Conservation (phyloP, 2,797 vertebrate genomes). For the Antennarius maculatus region DNA sequence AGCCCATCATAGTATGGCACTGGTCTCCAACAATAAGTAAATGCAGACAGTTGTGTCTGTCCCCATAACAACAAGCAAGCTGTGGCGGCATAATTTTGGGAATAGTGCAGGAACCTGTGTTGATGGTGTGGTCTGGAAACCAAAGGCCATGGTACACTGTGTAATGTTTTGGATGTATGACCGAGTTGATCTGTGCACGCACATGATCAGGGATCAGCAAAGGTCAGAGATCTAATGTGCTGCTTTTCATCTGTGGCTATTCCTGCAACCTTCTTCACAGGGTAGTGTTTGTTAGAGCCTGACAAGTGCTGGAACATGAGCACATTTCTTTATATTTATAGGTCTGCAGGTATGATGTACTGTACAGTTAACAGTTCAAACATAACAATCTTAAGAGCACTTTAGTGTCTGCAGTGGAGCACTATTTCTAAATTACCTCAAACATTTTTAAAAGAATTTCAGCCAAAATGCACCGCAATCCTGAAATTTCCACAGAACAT, state of each 20-base stretch:
- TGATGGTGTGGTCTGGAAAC: constrained; percentile 49
- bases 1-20: constrained; percentile 35
- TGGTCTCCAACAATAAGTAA: constrained; percentile 47
- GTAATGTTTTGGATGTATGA: constrained; percentile 25
- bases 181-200: constrained; percentile 16
- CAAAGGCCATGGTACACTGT: constrained; percentile 37
- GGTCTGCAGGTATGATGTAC: neutral
- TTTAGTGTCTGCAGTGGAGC: neutral
- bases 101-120: constrained; percentile 32
- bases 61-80: constrained; percentile 61
- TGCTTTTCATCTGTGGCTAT: constrained; percentile 8
- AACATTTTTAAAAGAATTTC: neutral
- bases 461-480: neutral
- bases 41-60: constrained; percentile 71
- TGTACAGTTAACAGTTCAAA: neutral
- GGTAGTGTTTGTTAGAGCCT: neutral
- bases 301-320: neutral
- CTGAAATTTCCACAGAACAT: neutral
- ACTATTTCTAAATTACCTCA: neutral
- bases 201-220: constrained; percentile 27
- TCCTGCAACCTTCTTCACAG: neutral
- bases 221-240: constrained; percentile 28
- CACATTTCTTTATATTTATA: neutral
- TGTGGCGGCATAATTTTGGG: constrained; percentile 45
- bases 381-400: neutral